Conservation (phyloP, 2,888 invertebrate genomes). For the Blastobasis lacticolella region DNA sequence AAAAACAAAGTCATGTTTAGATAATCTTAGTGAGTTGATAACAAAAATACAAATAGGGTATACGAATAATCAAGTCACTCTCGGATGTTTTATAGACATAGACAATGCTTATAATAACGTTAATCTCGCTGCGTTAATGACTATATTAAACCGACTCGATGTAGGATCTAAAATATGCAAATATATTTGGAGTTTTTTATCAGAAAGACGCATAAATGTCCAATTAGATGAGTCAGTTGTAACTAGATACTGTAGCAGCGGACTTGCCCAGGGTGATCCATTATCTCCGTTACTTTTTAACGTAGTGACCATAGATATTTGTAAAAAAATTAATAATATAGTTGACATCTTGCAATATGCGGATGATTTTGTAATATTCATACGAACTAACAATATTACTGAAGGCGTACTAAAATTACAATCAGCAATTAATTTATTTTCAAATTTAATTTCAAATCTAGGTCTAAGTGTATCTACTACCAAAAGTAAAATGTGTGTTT, state of each 20-base stretch:
- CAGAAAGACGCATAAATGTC: neutral
- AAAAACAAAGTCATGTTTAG: constrained; percentile 8
- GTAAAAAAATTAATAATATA: constrained; percentile 5
- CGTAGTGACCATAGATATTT: constrained; percentile 7
- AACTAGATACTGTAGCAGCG: neutral
- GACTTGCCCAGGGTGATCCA: constrained; percentile 20
- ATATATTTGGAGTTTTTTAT: constrained; percentile 3
- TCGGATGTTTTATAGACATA: constrained; percentile 2
- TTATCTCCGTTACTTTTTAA: constrained; percentile 21
- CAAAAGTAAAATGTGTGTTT: constrained; percentile 19
- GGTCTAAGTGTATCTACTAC: constrained; percentile 12
- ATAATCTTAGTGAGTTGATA: constrained; percentile 9
- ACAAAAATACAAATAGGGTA: constrained; percentile 6
- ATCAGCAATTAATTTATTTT: neutral
- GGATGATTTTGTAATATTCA: constrained; percentile 11
- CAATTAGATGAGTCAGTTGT: neutral
- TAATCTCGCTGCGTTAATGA: neutral
- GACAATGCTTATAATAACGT: constrained; percentile 4
- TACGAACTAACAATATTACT: constrained; percentile 1
- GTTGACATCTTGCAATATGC: constrained; percentile 5
- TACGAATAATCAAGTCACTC: neutral
- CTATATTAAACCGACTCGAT: neutral
- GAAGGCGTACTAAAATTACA: neutral
- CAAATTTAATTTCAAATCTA: constrained; percentile 1
- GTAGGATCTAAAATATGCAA: constrained; percentile 2